phyloP scores from a whole-genome alignment of 2,888 invertebrate genomes.

The Acanthoscelides obtectus region DNA sequence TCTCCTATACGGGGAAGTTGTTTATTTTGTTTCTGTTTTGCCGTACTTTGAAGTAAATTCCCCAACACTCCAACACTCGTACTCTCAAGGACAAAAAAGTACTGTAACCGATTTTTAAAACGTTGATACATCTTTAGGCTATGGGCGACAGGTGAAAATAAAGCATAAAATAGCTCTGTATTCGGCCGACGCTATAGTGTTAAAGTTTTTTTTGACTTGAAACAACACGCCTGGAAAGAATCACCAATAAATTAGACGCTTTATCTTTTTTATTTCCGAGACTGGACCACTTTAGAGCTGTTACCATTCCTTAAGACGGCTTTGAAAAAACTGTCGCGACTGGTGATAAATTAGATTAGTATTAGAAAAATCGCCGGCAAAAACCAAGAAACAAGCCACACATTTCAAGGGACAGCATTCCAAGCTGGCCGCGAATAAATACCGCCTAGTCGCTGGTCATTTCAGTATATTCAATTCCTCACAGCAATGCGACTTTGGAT shows the following conservation, averaged over 20 bases:
- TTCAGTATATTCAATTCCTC: too few species aligned
- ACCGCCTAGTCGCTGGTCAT: conserved; percentile 27
- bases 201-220: not conserved
- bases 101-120: too few species aligned
- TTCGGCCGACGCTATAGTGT: too few species aligned
- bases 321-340: conserved; percentile 15
- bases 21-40: too few species aligned
- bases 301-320: not conserved
- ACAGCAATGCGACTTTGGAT: too few species aligned
- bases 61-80: too few species aligned
- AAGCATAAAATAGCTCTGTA: too few species aligned
- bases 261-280: not conserved
- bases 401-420: conserved; percentile 38
- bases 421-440: conserved; percentile 30
- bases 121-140: too few species aligned
- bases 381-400: conserved; percentile 25
- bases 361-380: conserved; percentile 25
- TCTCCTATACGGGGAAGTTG: too few species aligned
- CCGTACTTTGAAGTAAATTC: too few species aligned
- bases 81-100: too few species aligned
- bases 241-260: not conserved
- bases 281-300: not conserved
- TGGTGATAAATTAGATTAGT: conserved; percentile 26
- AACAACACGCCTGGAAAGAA: not conserved
- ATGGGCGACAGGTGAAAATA: too few species aligned